These are phyloP conservation scores for Andrena cerasifolii DNA, from an alignment of 1,140 invertebrate species.

Conservation along the genomic window DNA sequence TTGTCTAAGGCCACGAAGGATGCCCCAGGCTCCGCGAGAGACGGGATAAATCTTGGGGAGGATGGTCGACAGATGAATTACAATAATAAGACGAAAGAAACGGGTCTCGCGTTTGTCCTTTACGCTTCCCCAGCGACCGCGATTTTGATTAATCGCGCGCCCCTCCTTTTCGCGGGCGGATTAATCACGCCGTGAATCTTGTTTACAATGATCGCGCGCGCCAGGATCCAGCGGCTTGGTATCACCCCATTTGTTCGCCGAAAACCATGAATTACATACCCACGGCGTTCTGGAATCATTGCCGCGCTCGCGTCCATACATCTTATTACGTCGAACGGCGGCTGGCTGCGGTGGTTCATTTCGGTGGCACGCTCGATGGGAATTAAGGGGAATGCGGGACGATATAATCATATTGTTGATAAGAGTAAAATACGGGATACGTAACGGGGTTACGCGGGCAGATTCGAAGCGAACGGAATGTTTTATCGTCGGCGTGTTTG, in stretches of 20 bases:
- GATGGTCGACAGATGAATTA: conserved; percentile 41
- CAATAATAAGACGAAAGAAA: conserved; percentile 15
- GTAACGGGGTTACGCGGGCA: neutral
- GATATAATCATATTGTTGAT: neutral
- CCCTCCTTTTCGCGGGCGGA: neutral
- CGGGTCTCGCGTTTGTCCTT: neutral
- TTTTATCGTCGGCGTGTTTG: neutral
- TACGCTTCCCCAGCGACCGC: neutral
- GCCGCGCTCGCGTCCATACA: too few species aligned
- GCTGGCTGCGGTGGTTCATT: neutral
- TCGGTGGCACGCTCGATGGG: too few species aligned
- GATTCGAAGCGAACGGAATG: neutral
- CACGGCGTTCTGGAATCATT: neutral
- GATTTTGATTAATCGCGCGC: conserved; percentile 24
- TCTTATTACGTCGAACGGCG: neutral
- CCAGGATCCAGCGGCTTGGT: neutral
- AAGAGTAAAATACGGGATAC: neutral
- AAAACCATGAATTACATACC: neutral
- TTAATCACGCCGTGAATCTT: neutral
- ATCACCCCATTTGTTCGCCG: neutral
- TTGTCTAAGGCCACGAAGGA: conserved; percentile 31
- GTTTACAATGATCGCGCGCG: neutral
- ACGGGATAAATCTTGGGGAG: conserved; percentile 38
- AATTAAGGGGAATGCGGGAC: neutral
- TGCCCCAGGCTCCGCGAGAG: neutral